Percentiles rank a stretch among this genome's conserved stretches.
Conservation (phyloP, 92 coral and sea anemone species). For the Desmophyllum pertusum region DNA sequence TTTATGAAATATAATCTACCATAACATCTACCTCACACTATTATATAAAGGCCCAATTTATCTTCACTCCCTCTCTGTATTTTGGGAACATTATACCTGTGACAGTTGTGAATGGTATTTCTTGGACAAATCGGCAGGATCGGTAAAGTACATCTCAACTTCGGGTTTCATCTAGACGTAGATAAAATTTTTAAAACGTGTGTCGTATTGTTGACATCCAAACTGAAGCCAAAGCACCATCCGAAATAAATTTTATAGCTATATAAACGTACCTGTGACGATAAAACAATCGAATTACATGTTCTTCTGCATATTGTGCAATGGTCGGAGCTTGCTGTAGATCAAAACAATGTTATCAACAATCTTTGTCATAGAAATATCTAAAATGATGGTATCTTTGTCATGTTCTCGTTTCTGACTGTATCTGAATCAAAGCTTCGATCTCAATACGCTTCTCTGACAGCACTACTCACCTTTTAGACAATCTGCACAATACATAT, state of each 20-base stretch:
- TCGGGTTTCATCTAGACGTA: constrained; percentile 92
- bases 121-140: constrained; percentile 81
- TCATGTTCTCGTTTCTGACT: too few relatives aligned
- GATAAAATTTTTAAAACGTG: too few relatives aligned
- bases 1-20: too few relatives aligned
- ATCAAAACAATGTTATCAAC: not conserved
- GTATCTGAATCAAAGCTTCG: not conserved
- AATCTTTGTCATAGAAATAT: too few relatives aligned
- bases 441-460: not conserved
- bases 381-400: too few relatives aligned
- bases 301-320: constrained; percentile 81
- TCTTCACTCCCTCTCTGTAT: too few relatives aligned
- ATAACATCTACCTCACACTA: too few relatives aligned
- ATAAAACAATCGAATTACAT: constrained; percentile 83
- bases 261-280: constrained; percentile 23
- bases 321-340: constrained; percentile 71
- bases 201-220: too few relatives aligned
- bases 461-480: constrained; percentile 65
- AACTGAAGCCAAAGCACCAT: not conserved
- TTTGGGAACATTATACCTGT: constrained; percentile 61
- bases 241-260: not conserved
- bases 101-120: constrained; percentile 78
- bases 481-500: constrained; percentile 93
- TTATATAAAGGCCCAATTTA: too few relatives aligned
- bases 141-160: constrained; percentile 89